phyloP scores from a whole-genome alignment of 2,888 invertebrate genomes.

The Sinotaia quadrata region DNA sequence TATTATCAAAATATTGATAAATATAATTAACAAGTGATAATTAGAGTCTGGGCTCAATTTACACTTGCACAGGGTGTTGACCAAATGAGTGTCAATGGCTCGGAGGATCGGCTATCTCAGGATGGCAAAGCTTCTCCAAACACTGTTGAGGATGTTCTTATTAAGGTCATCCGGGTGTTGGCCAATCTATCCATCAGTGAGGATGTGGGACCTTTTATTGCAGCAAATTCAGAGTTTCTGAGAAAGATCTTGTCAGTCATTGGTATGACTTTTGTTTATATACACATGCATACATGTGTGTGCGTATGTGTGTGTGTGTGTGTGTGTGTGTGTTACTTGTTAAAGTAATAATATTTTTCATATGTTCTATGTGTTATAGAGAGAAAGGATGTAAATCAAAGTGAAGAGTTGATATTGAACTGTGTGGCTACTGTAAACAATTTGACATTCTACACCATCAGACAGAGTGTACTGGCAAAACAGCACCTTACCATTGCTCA shows the following conservation, averaged over 20 bases:
- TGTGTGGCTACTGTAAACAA: constrained; percentile 88
- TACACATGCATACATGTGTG: too few relatives aligned
- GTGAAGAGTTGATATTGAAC: constrained; percentile 83
- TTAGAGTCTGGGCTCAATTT: too few relatives aligned
- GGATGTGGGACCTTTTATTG: constrained; percentile 81
- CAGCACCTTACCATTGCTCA: constrained; percentile 68
- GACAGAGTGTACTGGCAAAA: constrained; percentile 59
- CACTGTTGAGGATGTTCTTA: constrained; percentile 39
- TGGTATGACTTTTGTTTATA: constrained; percentile 49
- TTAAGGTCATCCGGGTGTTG: constrained; percentile 81
- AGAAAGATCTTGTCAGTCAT: constrained; percentile 68
- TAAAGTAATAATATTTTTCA: constrained; percentile 11
- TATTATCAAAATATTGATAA: too few relatives aligned
- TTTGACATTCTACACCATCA: constrained; percentile 77
- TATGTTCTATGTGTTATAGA: constrained; percentile 59
- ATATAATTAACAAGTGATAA: too few relatives aligned
- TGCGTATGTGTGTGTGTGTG: neutral
- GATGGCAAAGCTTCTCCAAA: constrained; percentile 33
- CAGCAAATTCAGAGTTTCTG: constrained; percentile 69
- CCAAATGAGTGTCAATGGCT: too few relatives aligned
- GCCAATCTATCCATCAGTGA: constrained; percentile 88
- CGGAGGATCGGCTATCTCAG: too few relatives aligned
- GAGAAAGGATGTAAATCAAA: constrained; percentile 56
- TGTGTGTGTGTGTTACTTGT: too few relatives aligned
- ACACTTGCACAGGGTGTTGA: too few relatives aligned